Evolutionary conservation across 2,113 vertebrate species (phyloP), one percentile per base, ranked within the genome.

Genomic region (Trochalopteron elliotii): DNA sequence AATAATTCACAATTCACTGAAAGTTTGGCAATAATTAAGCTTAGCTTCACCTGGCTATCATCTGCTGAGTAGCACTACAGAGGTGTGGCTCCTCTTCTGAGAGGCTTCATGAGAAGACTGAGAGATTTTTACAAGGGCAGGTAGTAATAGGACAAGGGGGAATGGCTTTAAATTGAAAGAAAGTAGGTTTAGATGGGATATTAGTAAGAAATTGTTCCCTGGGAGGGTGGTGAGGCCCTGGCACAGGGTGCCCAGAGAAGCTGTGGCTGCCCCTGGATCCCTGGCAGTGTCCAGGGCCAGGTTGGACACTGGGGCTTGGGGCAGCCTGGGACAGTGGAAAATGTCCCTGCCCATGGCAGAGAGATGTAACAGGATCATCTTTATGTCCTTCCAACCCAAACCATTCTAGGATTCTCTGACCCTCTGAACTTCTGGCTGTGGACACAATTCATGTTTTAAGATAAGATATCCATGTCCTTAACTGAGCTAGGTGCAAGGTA

Each of bases 161-260:
- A 27, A 49, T 19, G 25, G 15, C 18, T 40, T 83, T 31, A 20
- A 69, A 77, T 27, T 42, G 55, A 63, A 69, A 69, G 7, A 20
- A 47, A 37, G 7, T 16, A 28, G 8, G 2, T 60, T 60, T 63
- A 28, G 25, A 11, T 37, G 49, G 5, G 25, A 20, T 49, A 28
- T 42, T 20, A 63, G 31, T 12, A 61, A 77, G 15, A 42, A 61
- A 63, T 35, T 42, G 1, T 69, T n/a, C 35, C 10, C 40, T 76
- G 2, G 5, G 31, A 55, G 40, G n/a, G 7, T 55, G 47, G 14
- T 0, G 0, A 69, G 25, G 4, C 13, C 20, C 21, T 69, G 55
- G 69, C 14, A 68, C n/a, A 68, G n/a, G 28, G 0, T 60, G 2
- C 20, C 23, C 61, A 68, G 47, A 55, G 40, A 0, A 42, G 40